Percentiles rank a stretch among this genome's conserved stretches.
These are phyloP conservation scores for Morphnarchus princeps DNA, from an alignment of 2,113 vertebrate genomes.

Conservation along the genomic window DNA sequence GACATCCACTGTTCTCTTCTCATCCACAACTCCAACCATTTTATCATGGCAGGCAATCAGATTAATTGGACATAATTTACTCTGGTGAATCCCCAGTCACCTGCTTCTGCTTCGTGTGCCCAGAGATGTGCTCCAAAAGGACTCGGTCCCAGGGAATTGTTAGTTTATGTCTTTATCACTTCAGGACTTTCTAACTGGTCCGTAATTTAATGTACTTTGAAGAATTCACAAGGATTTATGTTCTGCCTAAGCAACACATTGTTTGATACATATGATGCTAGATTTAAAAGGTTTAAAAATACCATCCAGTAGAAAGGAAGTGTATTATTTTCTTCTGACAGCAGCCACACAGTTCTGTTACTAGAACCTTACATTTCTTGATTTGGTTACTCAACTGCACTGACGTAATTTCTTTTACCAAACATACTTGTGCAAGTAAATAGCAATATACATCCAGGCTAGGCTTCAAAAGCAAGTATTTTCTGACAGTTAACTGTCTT, in stretches of 20 bases:
- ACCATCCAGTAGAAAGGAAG: not conserved
- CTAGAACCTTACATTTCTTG: not conserved
- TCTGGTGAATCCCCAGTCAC: not conserved
- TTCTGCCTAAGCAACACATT: not conserved
- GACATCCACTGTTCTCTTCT: not conserved
- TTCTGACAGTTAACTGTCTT: not conserved
- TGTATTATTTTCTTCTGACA: not conserved
- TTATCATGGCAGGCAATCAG: not conserved
- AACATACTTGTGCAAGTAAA: not conserved
- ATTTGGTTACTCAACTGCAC: not conserved
- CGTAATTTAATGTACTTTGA: not conserved
- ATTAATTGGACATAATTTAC: not conserved
- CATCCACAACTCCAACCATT: not conserved
- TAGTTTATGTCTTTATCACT: not conserved
- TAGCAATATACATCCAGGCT: not conserved
- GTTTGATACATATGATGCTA: not conserved
- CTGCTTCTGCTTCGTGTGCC: not conserved
- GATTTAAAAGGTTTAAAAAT: not conserved
- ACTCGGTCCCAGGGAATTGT: not conserved
- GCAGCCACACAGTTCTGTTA: not conserved
- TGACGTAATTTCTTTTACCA: not conserved
- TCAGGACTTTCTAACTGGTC: not conserved
- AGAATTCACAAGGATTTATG: not conserved
- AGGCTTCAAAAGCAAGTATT: not conserved
- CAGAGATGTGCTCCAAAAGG: not conserved